Evolutionary conservation across 2,797 vertebrate species (phyloP).

Genomic region (Lagorchestes hirsutus): DNA sequence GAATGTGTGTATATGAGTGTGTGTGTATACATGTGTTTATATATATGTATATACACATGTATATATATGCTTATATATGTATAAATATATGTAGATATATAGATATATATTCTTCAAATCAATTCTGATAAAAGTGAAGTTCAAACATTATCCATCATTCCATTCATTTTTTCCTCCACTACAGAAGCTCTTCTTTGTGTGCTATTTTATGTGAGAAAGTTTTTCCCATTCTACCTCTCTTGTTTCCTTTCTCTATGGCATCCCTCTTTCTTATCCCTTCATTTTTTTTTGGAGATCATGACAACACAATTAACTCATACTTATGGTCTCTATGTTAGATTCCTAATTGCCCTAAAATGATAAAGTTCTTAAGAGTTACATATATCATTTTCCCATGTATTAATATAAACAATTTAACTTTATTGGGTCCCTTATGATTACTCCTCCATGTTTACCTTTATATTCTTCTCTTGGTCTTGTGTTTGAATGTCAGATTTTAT

Average conservation of each 20-base stretch:
- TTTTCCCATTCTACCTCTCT: neutral
- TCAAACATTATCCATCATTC: neutral
- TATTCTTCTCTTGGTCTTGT: neutral
- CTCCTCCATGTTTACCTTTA: neutral
- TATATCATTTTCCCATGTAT: neutral
- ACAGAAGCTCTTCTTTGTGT: neutral
- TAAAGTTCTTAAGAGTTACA: neutral
- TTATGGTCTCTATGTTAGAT: neutral
- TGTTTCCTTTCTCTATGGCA: neutral
- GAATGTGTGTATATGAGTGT: too few species aligned
- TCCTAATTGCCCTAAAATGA: neutral
- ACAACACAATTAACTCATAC: neutral
- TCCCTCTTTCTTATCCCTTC: neutral
- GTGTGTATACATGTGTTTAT: neutral
- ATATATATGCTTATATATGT: too few species aligned
- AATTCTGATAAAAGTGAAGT: neutral
- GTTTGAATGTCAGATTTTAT: neutral
- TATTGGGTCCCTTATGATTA: neutral
- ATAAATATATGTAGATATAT: too few species aligned
- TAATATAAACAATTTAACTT: neutral
- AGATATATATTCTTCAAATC: neutral
- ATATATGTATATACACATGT: too few species aligned
- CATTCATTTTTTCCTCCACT: neutral
- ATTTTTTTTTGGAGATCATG: neutral
- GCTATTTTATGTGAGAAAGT: neutral